Evolutionary conservation across 2,797 vertebrate species (phyloP), one percentile per base, ranked within the genome.

Genomic region (Carduelis carduelis): DNA sequence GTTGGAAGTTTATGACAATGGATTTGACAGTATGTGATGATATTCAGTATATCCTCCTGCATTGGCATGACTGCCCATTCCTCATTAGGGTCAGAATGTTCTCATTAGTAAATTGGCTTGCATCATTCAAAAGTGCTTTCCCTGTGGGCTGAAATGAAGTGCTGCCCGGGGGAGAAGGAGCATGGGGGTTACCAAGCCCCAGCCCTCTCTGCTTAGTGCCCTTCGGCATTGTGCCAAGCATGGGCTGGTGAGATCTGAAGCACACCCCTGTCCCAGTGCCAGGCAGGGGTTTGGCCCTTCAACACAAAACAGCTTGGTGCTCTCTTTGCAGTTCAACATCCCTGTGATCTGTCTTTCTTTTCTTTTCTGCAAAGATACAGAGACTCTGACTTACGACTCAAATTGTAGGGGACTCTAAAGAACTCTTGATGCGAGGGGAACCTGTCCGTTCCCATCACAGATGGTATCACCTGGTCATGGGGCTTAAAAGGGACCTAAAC

Each of bases 351-450:
- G 10, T 12, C 53, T 52, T 34, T n/a, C 16, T 66, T 44, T 53
- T n/a, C 8, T 46, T 60, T 86, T 52, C 69, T 69, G 35, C n/a
- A 47, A 34, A 30, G 41, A 64, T 37, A 13, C 0, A 4, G 55
- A 59, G 22, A 26, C 19, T 78, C 44, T 32, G 44, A 22, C 16
- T 57, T 37, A 7, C 0, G 0, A 52, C 35, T 71, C 37, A 64
- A 52, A 50, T 44, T 32, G 28, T 10, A 47, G 50, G 37, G 65
- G 27, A 26, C 8, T 41, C 56, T 39, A 65, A 75, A 69, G 35
- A 47, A 43, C 37, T 14, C 39, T 39, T 35, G 43, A 20, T 6
- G 4, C 30, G 53, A 81, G 72, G 44, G 12, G 8, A 80, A 71
- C 19, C 19, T 37, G 26, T 28, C 23, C 37, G 53, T 49, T 83